These are phyloP conservation scores for Dendropsophus ebraccatus DNA, from an alignment of 2,113 vertebrate species.

Conservation along the genomic window DNA sequence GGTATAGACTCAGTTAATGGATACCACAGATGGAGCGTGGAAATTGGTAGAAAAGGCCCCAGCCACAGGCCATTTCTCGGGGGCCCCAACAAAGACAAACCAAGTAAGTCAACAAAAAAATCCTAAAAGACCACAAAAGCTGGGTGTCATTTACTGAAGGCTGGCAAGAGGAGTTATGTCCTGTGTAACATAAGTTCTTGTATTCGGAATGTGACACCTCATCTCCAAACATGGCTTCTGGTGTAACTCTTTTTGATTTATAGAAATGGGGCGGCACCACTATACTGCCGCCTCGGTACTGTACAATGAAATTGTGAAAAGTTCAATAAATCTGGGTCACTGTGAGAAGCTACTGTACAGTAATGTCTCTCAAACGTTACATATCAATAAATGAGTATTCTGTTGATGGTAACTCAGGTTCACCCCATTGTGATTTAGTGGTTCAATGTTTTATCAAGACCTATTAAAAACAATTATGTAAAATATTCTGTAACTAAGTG, in stretches of 20 bases:
- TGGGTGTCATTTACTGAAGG: constrained; percentile 90
- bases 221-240: constrained; percentile 46
- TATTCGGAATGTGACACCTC: constrained; percentile 42
- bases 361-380: background rate
- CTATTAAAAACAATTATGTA: background rate
- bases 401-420: background rate
- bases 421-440: background rate
- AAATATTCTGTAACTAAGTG: background rate
- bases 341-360: background rate
- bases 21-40: constrained; percentile 99
- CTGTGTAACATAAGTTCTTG: constrained; percentile 37
- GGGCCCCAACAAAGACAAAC: constrained; percentile 88
- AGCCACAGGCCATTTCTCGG: constrained; percentile 88
- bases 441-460: background rate
- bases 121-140: constrained; percentile 91
- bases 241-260: constrained; percentile 29
- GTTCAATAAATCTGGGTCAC: background rate
- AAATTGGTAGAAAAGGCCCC: constrained; percentile 95
- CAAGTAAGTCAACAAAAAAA: constrained; percentile 92
- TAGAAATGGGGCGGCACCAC: constrained; percentile 2
- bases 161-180: constrained; percentile 75
- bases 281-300: background rate
- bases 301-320: constrained; percentile 25
- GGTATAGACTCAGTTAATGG: constrained; percentile 91
- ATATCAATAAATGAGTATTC: background rate